These are phyloP conservation scores for Leptosomus discolor DNA, from an alignment of 2,113 vertebrate genomes.

Conservation along the genomic window DNA sequence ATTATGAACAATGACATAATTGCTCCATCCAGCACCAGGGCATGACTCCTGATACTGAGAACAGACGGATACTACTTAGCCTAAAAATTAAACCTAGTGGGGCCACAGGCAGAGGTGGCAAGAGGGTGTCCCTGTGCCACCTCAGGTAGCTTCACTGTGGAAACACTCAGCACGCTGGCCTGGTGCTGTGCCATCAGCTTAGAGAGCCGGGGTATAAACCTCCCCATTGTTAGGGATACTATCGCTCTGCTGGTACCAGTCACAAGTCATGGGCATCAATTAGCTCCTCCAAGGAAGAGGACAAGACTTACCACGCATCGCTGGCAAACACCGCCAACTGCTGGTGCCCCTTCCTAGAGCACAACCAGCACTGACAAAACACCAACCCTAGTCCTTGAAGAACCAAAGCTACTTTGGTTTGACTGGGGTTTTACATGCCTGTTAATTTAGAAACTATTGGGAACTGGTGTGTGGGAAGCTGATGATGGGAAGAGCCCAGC, in stretches of 20 bases:
- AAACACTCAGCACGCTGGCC: background rate
- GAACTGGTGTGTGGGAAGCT: background rate
- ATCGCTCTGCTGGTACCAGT: background rate
- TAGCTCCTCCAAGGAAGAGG: background rate
- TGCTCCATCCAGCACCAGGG: background rate
- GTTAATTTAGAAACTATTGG: background rate
- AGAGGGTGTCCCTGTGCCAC: background rate
- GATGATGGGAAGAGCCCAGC: background rate
- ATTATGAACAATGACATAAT: background rate
- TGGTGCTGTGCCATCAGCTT: background rate
- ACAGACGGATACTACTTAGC: background rate
- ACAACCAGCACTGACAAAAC: background rate
- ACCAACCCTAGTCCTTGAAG: rapidly evolving
- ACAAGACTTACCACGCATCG: background rate
- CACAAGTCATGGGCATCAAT: rapidly evolving
- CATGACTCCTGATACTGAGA: background rate
- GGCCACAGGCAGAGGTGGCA: background rate
- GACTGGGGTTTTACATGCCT: background rate
- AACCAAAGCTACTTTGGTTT: background rate
- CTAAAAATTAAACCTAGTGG: background rate
- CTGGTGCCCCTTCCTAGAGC: background rate
- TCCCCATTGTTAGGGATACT: rapidly evolving
- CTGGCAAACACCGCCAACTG: background rate
- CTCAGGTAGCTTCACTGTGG: background rate
- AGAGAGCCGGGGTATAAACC: background rate